Conservation (phyloP, 2,797 vertebrate genomes). For the Sphaeramia orbicularis region DNA sequence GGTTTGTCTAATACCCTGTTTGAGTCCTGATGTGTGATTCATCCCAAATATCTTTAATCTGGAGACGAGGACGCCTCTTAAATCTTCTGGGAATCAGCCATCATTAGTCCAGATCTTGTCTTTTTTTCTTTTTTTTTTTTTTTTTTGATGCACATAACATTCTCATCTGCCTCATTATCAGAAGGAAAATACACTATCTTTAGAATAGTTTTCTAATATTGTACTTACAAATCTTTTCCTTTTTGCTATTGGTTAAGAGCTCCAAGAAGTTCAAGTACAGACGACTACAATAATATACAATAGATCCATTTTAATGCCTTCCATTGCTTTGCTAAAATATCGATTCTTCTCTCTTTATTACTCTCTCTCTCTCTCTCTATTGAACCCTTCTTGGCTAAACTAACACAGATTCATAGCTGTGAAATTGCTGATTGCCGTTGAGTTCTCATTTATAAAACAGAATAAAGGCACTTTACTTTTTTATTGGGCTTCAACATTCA, state of each 20-base stretch:
- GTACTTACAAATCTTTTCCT: no score
- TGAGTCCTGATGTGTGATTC: constrained; percentile 2
- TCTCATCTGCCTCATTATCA: no score
- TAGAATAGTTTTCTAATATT: no score
- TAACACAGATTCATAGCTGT: constrained; percentile 51
- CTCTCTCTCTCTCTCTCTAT: constrained; percentile 30
- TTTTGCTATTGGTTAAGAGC: no score
- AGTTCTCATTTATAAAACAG: constrained; percentile 72
- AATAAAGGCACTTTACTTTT: constrained; percentile 68
- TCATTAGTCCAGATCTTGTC: not conserved
- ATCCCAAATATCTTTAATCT: constrained; percentile 4
- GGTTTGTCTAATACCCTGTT: constrained; percentile 19
- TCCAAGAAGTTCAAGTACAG: no score
- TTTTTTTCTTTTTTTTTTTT: constrained; percentile 31
- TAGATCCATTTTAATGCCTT: constrained; percentile 51
- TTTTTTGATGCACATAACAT: no score
- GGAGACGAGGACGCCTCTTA: constrained; percentile 14
- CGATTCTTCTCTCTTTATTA: constrained; percentile 68
- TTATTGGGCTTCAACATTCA: constrained; percentile 63
- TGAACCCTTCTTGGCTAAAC: constrained; percentile 35
- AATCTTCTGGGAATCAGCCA: constrained; percentile 11
- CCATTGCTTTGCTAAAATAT: constrained; percentile 65
- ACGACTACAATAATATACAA: constrained; percentile 45
- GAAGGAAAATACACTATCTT: not conserved
- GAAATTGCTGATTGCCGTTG: constrained; percentile 73